A percentile compares a stretch with the other conserved stretches of the same genome.
phyloP scores from a whole-genome alignment of 53 echinoderm and acorn worm genomes.

The Holothuria leucospilota region DNA sequence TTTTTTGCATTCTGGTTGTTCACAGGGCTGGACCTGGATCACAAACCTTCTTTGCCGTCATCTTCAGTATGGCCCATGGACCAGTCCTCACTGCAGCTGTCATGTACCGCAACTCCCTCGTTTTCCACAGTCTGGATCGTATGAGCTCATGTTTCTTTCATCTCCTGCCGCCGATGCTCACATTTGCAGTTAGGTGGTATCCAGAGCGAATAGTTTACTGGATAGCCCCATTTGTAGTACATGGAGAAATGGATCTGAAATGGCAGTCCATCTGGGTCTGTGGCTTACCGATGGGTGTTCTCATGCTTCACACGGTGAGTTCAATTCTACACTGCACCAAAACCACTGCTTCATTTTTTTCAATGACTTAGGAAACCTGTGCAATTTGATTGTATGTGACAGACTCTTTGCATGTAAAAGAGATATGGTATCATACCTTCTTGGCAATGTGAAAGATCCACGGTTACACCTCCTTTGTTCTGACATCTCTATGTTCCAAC shows the following conservation, averaged over 20 bases:
- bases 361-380: too few relatives aligned
- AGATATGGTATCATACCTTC: too few relatives aligned
- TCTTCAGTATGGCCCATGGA: constrained; percentile 24
- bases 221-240: background rate
- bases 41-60: background rate
- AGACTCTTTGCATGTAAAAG: too few relatives aligned
- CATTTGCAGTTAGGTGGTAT: constrained; percentile 48
- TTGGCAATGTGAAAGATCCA: too few relatives aligned
- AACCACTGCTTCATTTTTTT: too few relatives aligned
- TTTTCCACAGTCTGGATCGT: constrained; percentile 43
- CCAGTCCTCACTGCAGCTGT: constrained; percentile 31
- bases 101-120: constrained; percentile 33
- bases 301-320: background rate
- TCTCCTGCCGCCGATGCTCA: constrained; percentile 25
- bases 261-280: constrained; percentile 1
- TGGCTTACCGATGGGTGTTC: constrained; percentile 2
- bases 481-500: too few relatives aligned
- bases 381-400: too few relatives aligned
- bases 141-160: constrained; percentile 41
- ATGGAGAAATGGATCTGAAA: background rate
- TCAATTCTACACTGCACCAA: background rate
- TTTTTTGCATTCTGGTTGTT: too few relatives aligned
- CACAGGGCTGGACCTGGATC: constrained; percentile 18
- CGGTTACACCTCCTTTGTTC: too few relatives aligned
- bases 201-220: constrained; percentile 17